These are phyloP conservation scores for Cheirogaleus major DNA, from an alignment of 2,797 vertebrate genomes.

Conservation along the genomic window DNA sequence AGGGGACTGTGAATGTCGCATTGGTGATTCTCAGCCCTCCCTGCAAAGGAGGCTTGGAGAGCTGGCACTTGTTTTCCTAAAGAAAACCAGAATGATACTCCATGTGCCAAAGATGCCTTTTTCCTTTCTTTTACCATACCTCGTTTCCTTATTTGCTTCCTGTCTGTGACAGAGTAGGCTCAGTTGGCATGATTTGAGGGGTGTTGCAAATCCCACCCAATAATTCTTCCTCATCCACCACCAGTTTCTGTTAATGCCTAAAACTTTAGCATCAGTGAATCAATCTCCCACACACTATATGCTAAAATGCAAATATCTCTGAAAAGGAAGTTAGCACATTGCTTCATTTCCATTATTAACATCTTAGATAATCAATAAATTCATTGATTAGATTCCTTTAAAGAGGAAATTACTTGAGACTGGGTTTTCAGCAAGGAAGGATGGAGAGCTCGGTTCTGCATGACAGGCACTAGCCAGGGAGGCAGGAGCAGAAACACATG, in stretches of 20 bases:
- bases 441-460: not conserved
- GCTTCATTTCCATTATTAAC: conserved; percentile 8
- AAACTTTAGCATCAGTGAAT: not conserved
- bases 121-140: not conserved
- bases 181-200: not conserved
- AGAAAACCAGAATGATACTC: not conserved
- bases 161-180: not conserved
- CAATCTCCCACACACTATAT: not conserved
- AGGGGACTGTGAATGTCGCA: not conserved
- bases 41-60: not conserved
- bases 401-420: not conserved
- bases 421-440: not conserved
- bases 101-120: not conserved
- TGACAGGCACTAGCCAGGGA: not conserved
- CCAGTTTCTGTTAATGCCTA: not conserved
- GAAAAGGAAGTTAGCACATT: not conserved
- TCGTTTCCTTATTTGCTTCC: not conserved
- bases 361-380: not conserved
- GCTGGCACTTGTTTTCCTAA: not conserved
- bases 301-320: not conserved
- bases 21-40: not conserved
- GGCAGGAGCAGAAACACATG: not conserved
- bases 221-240: not conserved
- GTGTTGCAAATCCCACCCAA: not conserved
- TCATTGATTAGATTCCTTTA: not conserved